These are phyloP conservation scores for Ptychoptera contaminata DNA, from an alignment of 2,888 invertebrate genomes.

Conservation along the genomic window DNA sequence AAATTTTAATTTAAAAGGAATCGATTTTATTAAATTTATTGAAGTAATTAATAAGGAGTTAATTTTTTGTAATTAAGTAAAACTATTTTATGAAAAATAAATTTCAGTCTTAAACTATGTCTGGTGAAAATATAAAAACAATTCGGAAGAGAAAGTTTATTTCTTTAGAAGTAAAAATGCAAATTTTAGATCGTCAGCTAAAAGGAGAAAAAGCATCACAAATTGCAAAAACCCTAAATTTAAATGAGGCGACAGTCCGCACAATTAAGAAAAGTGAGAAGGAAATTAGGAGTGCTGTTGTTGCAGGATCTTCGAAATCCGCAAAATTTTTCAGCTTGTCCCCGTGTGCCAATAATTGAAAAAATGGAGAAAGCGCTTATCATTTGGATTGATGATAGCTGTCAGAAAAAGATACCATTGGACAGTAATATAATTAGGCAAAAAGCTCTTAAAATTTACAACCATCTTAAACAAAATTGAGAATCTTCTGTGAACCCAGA, in stretches of 20 bases:
- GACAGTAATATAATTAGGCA: slow-evolving; percentile 11
- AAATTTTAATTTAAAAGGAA: too few species aligned
- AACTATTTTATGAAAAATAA: not conserved
- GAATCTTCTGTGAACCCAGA: slow-evolving; percentile 11
- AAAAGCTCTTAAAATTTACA: slow-evolving; percentile 13
- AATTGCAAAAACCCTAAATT: slow-evolving; percentile 13
- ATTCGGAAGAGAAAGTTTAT: too few species aligned
- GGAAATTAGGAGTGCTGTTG: slow-evolving; percentile 11
- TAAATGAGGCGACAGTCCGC: slow-evolving; percentile 15
- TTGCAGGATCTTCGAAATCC: slow-evolving; percentile 9
- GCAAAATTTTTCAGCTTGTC: slow-evolving; percentile 8
- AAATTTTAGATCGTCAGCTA: slow-evolving; percentile 11
- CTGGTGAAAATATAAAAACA: not conserved
- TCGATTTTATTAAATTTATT: too few species aligned
- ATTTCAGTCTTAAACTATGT: not conserved
- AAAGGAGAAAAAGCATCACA: slow-evolving; percentile 10
- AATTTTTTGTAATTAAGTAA: too few species aligned
- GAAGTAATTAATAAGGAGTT: too few species aligned
- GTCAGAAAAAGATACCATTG: slow-evolving; percentile 11
- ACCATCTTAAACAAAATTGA: slow-evolving; percentile 12
- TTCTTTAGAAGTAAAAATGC: not conserved
- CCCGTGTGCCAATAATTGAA: slow-evolving; percentile 12
- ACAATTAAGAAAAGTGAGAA: slow-evolving; percentile 13
- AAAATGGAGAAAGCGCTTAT: slow-evolving; percentile 14
- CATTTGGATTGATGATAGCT: slow-evolving; percentile 13